These are phyloP conservation scores for Perognathus longimembris DNA, from an alignment of 2,113 vertebrate genomes.

Conservation along the genomic window DNA sequence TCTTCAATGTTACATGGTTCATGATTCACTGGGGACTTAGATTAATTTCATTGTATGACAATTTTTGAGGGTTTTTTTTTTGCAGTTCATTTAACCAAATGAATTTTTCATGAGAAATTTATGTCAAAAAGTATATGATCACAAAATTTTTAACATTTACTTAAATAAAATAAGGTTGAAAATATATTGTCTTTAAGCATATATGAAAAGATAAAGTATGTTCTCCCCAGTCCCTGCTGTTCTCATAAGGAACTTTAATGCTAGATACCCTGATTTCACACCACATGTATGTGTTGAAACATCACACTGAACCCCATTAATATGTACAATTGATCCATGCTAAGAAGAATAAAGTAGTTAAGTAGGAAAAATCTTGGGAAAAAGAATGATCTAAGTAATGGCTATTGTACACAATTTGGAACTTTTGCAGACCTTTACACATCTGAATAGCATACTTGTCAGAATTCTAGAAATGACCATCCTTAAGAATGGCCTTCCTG, in stretches of 20 bases:
- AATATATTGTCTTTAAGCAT: conserved; percentile 30
- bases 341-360: background rate
- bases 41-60: conserved; percentile 63
- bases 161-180: conserved; percentile 30
- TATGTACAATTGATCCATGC: background rate
- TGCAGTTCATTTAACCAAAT: conserved; percentile 62
- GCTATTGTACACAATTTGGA: background rate
- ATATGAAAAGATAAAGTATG: background rate
- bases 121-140: conserved; percentile 20
- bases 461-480: conserved; percentile 8
- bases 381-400: background rate
- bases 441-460: background rate
- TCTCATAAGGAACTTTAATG: background rate
- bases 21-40: conserved; percentile 33
- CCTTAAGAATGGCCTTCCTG: background rate
- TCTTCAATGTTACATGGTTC: conserved; percentile 54
- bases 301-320: background rate
- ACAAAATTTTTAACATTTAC: conserved; percentile 25
- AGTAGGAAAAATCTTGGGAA: background rate
- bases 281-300: background rate
- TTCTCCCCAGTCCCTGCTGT: background rate
- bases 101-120: conserved; percentile 24
- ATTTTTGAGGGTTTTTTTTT: conserved; percentile 62
- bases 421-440: background rate
- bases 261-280: too few species aligned